Conservation (phyloP, 2,113 vertebrate genomes). For the Vulpes vulpes region DNA sequence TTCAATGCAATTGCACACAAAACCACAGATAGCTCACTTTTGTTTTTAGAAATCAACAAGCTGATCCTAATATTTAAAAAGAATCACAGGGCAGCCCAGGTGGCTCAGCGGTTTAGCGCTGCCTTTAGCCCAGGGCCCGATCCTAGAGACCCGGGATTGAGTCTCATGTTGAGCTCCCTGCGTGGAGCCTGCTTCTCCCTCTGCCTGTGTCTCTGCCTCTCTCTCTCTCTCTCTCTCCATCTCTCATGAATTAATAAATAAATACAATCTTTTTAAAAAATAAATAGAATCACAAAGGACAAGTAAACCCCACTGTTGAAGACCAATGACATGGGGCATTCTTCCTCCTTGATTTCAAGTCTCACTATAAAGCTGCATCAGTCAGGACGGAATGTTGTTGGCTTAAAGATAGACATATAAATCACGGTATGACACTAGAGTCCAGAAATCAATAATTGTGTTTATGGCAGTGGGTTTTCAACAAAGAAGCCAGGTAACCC, state of each 20-base stretch:
- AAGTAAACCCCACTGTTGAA: not conserved
- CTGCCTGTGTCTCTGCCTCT: too few relatives aligned
- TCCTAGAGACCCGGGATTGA: too few relatives aligned
- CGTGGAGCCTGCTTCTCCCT: too few relatives aligned
- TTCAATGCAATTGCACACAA: not conserved
- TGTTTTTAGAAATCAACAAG: not conserved
- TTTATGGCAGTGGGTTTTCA: not conserved
- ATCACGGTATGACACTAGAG: not conserved
- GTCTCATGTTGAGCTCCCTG: too few relatives aligned
- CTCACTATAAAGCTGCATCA: not conserved
- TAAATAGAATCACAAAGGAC: not conserved
- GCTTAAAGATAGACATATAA: accelerated
- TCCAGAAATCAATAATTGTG: not conserved
- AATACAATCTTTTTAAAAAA: too few relatives aligned
- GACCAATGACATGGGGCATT: not conserved
- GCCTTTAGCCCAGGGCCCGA: too few relatives aligned
- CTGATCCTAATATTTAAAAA: not conserved
- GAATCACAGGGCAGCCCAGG: too few relatives aligned
- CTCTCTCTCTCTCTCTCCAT: too few relatives aligned
- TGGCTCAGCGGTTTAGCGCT: too few relatives aligned
- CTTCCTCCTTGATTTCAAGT: not conserved
- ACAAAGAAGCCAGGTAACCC: too few relatives aligned
- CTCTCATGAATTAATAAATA: too few relatives aligned
- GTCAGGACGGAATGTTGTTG: too few relatives aligned
- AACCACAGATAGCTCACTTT: not conserved